phyloP scores from a whole-genome alignment of 2,888 invertebrate species.

The Aporophyla lueneburgensis region DNA sequence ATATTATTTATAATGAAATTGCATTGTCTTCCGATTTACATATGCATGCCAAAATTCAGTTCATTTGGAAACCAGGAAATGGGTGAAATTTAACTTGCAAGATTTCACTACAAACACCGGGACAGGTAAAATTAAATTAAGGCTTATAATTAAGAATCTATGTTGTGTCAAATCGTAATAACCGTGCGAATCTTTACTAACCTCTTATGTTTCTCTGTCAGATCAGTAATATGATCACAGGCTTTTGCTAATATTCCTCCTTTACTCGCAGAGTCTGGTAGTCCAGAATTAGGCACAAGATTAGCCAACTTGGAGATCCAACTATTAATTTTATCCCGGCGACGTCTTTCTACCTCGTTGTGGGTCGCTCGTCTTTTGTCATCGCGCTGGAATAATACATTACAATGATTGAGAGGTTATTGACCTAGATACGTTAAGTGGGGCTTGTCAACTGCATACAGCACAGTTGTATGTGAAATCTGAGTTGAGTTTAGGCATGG shows the following conservation, averaged over 20 bases:
- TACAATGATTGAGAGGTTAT: conserved; percentile 10
- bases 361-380: conserved; percentile 97
- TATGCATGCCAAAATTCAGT: too few species aligned
- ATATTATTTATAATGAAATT: too few species aligned
- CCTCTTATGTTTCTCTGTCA: conserved; percentile 95
- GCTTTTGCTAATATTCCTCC: conserved; percentile 98
- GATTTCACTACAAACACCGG: too few species aligned
- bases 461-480: neutral
- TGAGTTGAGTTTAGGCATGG: neutral
- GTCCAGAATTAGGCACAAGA: conserved; percentile 95
- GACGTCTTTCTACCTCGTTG: conserved; percentile 98
- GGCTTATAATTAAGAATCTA: neutral
- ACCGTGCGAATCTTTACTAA: conserved; percentile 74
- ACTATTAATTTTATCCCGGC: conserved; percentile 98
- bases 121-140: too few species aligned
- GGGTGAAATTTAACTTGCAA: too few species aligned
- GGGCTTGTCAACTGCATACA: neutral
- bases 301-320: conserved; percentile 98
- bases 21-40: too few species aligned
- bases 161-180: neutral
- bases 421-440: conserved; percentile 28
- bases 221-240: conserved; percentile 97
- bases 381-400: conserved; percentile 92
- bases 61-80: too few species aligned
- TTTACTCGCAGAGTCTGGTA: conserved; percentile 94